phyloP scores from a whole-genome alignment of 2,888 invertebrate species.

The Cheilosia impressa region DNA sequence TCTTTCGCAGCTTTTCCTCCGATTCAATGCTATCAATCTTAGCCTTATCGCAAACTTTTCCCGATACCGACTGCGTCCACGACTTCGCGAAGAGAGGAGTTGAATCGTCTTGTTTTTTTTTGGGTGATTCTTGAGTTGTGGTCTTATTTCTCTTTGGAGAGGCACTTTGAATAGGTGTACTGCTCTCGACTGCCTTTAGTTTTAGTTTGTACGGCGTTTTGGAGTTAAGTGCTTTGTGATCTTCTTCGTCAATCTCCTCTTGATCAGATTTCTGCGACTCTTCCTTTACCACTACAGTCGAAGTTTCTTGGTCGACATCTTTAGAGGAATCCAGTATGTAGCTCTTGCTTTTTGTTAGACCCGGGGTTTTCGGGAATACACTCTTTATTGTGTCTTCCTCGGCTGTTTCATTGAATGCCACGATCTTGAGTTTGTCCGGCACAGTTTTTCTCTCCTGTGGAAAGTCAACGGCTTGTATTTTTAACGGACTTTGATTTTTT shows the following conservation, averaged over 20 bases:
- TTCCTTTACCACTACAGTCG: background rate
- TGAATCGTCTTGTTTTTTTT: slow-evolving; percentile 85
- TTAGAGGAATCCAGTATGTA: slow-evolving; percentile 65
- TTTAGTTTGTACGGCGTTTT: slow-evolving; percentile 71
- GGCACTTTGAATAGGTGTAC: slow-evolving; percentile 50
- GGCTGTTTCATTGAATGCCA: slow-evolving; percentile 76
- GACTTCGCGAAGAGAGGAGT: slow-evolving; percentile 84
- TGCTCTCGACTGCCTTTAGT: slow-evolving; percentile 43
- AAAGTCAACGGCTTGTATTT: background rate
- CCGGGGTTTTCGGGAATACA: slow-evolving; percentile 79
- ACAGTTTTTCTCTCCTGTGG: background rate
- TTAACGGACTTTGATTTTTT: slow-evolving; percentile 38
- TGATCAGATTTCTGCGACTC: slow-evolving; percentile 29
- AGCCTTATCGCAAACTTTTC: slow-evolving; percentile 18
- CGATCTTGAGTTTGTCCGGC: slow-evolving; percentile 65
- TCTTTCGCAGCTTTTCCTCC: slow-evolving; percentile 40
- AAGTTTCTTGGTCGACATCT: slow-evolving; percentile 44
- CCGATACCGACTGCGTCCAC: slow-evolving; percentile 76
- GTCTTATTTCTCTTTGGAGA: slow-evolving; percentile 37
- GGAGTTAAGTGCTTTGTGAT: background rate
- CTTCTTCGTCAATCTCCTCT: slow-evolving; percentile 12
- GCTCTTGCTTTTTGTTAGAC: slow-evolving; percentile 74
- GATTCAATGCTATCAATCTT: slow-evolving; percentile 76
- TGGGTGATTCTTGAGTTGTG: slow-evolving; percentile 6
- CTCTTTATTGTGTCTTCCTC: slow-evolving; percentile 73